Conservation (phyloP, 2,113 vertebrate species). For the Pseudolaguvia tuberculata region DNA sequence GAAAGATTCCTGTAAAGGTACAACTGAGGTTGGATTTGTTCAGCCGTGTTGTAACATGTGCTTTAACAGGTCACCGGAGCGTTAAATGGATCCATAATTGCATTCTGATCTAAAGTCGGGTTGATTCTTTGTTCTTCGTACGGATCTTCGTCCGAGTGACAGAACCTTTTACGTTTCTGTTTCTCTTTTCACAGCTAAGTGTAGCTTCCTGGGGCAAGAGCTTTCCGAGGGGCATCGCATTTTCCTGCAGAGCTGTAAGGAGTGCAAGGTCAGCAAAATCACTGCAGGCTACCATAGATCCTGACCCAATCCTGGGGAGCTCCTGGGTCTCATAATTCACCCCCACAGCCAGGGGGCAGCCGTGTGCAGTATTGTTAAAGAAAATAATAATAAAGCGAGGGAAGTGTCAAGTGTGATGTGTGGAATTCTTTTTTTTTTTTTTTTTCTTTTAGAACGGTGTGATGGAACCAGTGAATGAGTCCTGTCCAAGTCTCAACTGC, state of each 20-base stretch:
- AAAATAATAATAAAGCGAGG: too few relatives aligned
- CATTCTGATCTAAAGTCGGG: background rate
- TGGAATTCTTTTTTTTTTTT: background rate
- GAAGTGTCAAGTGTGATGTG: too few relatives aligned
- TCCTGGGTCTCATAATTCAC: too few relatives aligned
- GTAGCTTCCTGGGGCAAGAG: slow-evolving; percentile 79
- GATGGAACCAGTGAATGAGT: slow-evolving; percentile 80
- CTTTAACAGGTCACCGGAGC: background rate
- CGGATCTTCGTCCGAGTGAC: too few relatives aligned
- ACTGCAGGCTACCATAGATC: too few relatives aligned
- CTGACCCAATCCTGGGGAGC: too few relatives aligned
- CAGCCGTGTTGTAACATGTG: background rate
- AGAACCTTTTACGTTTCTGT: background rate
- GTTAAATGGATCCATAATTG: background rate
- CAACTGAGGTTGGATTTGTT: background rate
- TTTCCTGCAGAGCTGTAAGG: slow-evolving; percentile 80
- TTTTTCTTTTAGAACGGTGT: slow-evolving; percentile 71
- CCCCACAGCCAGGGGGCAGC: too few relatives aligned
- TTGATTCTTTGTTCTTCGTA: background rate
- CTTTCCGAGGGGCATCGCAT: slow-evolving; percentile 83
- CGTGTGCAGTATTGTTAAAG: too few relatives aligned
- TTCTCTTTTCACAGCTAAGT: slow-evolving; percentile 72
- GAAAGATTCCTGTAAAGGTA: background rate
- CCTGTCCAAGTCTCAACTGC: slow-evolving; percentile 85
- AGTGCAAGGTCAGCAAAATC: slow-evolving; percentile 79